Percentiles rank a stretch among this genome's conserved stretches.
Conservation (phyloP, 2,888 invertebrate species). For the Rotaria socialis region DNA sequence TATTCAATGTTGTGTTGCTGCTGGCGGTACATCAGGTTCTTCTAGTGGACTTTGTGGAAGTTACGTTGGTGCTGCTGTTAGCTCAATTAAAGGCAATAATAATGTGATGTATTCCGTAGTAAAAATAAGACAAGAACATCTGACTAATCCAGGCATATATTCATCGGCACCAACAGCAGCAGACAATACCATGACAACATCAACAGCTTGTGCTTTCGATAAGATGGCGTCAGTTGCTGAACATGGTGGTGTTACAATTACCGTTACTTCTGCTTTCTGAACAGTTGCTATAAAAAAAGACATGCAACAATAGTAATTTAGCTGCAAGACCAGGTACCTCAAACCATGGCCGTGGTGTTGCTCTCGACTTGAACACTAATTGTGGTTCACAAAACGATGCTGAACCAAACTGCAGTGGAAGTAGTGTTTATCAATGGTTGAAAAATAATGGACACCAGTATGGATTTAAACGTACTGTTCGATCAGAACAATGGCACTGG, state of each 20-base stretch:
- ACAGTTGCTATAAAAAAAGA: not conserved
- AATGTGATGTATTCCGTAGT: not conserved
- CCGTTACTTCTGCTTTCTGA: not conserved
- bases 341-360: not conserved
- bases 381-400: constrained; percentile 7
- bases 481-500: constrained; percentile 13
- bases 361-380: not conserved
- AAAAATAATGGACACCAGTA: not conserved
- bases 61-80: no score
- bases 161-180: not conserved
- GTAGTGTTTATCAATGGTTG: not conserved
- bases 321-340: not conserved
- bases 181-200: constrained; percentile 11
- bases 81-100: not conserved
- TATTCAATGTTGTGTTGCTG: not conserved
- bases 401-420: not conserved
- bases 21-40: no score
- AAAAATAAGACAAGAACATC: not conserved
- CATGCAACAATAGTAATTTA: not conserved
- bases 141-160: not conserved
- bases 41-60: no score
- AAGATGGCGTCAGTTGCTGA: not conserved
- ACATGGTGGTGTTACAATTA: not conserved
- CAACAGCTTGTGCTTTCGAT: constrained; percentile 31
- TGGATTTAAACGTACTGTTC: not conserved